These are phyloP conservation scores for Ia io DNA, from an alignment of 2,113 vertebrate species.

Conservation along the genomic window DNA sequence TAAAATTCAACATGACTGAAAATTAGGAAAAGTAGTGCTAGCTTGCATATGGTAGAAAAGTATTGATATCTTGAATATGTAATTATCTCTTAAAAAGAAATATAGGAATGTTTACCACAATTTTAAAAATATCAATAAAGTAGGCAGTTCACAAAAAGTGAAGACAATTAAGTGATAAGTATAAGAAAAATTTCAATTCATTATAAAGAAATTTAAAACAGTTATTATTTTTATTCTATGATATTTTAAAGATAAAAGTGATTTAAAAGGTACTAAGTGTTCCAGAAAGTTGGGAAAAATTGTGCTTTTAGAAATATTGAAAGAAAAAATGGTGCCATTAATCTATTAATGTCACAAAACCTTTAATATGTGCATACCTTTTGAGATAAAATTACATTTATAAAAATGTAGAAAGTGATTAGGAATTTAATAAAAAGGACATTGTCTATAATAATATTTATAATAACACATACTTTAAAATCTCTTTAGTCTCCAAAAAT, in stretches of 20 bases:
- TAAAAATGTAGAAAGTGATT: background rate
- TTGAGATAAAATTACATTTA: background rate
- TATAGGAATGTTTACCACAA: background rate
- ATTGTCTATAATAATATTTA: background rate
- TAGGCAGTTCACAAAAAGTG: background rate
- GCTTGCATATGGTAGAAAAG: background rate
- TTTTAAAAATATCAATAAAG: background rate
- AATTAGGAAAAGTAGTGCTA: background rate
- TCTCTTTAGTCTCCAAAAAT: background rate
- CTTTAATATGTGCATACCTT: background rate
- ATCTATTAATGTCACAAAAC: background rate
- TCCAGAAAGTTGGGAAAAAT: background rate
- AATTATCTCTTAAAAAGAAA: background rate
- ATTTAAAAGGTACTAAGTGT: background rate
- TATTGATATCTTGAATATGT: background rate
- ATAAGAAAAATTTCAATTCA: background rate
- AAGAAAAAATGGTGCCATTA: background rate
- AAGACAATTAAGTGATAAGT: background rate
- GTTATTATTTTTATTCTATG: background rate
- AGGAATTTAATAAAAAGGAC: background rate
- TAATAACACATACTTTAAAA: background rate
- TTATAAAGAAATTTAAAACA: background rate
- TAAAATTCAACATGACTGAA: background rate
- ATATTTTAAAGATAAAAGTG: background rate
- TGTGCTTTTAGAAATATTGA: background rate